Evolutionary conservation across 2,113 vertebrate genomes (phyloP).

Genomic region (Baryphthengus martii): DNA sequence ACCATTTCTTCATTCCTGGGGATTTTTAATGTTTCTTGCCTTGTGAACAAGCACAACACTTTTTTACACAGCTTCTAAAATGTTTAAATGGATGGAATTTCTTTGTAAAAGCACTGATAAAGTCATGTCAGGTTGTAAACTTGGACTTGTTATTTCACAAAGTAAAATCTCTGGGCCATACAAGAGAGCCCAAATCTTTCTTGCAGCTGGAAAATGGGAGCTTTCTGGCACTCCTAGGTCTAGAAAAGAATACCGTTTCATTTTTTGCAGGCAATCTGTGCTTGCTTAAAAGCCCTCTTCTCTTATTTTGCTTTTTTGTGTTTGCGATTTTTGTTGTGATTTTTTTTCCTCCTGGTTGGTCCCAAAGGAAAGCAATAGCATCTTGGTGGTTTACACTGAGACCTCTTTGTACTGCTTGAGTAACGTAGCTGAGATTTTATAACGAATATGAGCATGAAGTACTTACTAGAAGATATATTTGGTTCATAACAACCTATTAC

Average conservation of each 20-base stretch:
- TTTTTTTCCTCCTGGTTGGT: background rate
- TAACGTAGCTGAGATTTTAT: background rate
- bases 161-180: background rate
- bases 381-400: background rate
- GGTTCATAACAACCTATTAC: background rate
- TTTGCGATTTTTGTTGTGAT: background rate
- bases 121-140: background rate
- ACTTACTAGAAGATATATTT: background rate
- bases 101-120: background rate
- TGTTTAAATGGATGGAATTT: background rate
- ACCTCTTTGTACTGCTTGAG: background rate
- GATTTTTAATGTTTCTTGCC: background rate
- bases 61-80: background rate
- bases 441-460: background rate
- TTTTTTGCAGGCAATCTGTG: background rate
- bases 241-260: background rate
- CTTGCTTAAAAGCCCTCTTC: background rate
- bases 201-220: background rate
- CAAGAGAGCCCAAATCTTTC: background rate
- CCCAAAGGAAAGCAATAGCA: background rate
- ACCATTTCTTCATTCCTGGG: background rate
- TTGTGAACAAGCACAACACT: background rate
- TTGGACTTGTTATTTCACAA: background rate
- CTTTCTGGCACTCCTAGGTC: background rate
- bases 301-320: background rate